These are phyloP conservation scores for Lasioglossum morio DNA, from an alignment of 2,888 invertebrate genomes.

Conservation along the genomic window DNA sequence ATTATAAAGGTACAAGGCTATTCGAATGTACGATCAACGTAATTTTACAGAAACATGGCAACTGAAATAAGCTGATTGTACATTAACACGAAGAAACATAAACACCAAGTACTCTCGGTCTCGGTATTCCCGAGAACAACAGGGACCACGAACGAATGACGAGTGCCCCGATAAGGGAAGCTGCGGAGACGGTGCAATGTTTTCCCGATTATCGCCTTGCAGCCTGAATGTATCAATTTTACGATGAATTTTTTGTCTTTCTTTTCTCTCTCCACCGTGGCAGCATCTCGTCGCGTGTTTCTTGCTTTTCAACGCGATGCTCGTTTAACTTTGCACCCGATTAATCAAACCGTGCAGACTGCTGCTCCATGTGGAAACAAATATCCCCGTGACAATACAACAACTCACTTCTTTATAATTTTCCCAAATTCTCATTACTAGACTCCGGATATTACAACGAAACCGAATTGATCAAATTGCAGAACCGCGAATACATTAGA, in stretches of 20 bases:
- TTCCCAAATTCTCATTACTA: not conserved
- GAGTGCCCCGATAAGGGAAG: conserved; percentile 60
- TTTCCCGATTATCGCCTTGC: conserved; percentile 68
- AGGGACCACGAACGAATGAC: conserved; percentile 35
- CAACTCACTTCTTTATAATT: not conserved
- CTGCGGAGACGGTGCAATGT: conserved; percentile 63
- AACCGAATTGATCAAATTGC: too few species aligned
- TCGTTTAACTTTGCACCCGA: conserved; percentile 79
- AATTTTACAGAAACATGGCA: not conserved
- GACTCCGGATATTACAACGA: too few species aligned
- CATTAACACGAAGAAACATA: conserved; percentile 5
- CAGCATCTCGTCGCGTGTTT: conserved; percentile 57
- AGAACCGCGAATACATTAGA: too few species aligned
- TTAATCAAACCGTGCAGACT: conserved; percentile 72
- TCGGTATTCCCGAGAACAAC: conserved; percentile 50
- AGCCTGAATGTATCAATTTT: conserved; percentile 73
- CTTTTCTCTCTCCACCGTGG: conserved; percentile 49
- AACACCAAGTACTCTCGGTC: conserved; percentile 22
- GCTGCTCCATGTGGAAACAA: conserved; percentile 33
- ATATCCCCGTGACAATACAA: conserved; percentile 29
- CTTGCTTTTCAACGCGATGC: conserved; percentile 62
- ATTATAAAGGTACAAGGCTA: not conserved
- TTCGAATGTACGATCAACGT: not conserved
- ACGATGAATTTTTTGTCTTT: conserved; percentile 67
- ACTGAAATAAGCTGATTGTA: not conserved